Evolutionary conservation across 2,888 invertebrate genomes (phyloP), one percentile per base, ranked within the genome.

Genomic region (Blera fallax): DNA sequence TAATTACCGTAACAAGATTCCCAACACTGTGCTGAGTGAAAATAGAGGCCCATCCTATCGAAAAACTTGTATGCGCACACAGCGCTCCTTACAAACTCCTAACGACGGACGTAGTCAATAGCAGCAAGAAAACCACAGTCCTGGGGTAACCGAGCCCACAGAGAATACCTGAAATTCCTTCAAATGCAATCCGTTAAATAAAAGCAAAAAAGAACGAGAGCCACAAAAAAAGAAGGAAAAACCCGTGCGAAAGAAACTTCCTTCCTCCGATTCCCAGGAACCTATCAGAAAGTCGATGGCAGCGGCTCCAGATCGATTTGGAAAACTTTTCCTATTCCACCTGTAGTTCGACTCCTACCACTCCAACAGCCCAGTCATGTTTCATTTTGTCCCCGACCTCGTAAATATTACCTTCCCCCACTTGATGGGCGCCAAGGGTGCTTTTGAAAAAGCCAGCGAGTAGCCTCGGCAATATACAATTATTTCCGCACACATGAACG

Each of bases 401-500:
- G 5, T 11, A 76, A 56, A 76, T 56, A 76, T 64, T 45, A 37
- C 37, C 16, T 18, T 14, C 78, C 50, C 37, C 58, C 72, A 52
- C 50, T 50, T 78, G 65, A 78, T 83, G 82, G 65, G 65, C 60
- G 60, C 29, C 72, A 65, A 54, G 78, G 78, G 82, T 78, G 82
- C 45, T 78, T 62, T 83, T 50, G 34, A 72, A 72, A 72, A 72
- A 48, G 27, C 65, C 18, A 34, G 16, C 70, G 72, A 78, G 67
- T 72, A 83, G 78, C 82, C 72, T 60, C 54, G 52, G 56, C 64
- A 76, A 48, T 48, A 54, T 67, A 43, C 65, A 78, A 79, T 79
- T 84, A 84, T 74, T 84, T 84, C 73, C 79, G 79, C 79, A 67
- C 73, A 79, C 67, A 73, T 73, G 79, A 79, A 69, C 79, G 40